These are phyloP conservation scores for Kuschelorhynchus macadamiae DNA, from an alignment of 2,888 invertebrate genomes.

Conservation along the genomic window DNA sequence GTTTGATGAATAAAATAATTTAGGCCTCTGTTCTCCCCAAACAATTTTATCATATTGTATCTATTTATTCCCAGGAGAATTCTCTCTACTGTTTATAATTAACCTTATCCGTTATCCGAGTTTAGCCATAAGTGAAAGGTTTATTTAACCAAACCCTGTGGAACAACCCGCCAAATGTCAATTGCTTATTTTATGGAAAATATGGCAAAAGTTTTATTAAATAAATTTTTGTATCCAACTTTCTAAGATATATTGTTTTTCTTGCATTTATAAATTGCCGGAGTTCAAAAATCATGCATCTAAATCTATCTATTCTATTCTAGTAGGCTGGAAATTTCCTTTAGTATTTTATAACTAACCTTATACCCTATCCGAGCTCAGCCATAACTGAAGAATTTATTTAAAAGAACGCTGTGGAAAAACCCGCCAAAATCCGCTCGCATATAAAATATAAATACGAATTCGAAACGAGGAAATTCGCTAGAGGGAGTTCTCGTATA, in stretches of 20 bases:
- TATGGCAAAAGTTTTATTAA: too few relatives aligned
- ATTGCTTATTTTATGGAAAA: too few relatives aligned
- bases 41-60: too few relatives aligned
- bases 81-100: background rate
- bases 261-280: too few relatives aligned
- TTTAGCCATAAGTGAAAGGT: constrained; percentile 6
- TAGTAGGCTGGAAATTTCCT: background rate
- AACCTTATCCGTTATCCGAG: constrained; percentile 18
- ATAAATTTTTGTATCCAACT: too few relatives aligned
- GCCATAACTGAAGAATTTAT: constrained; percentile 10
- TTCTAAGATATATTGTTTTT: too few relatives aligned
- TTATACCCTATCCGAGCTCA: constrained; percentile 17
- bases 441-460: constrained; percentile 1
- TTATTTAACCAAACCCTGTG: background rate
- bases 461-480: background rate
- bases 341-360: constrained; percentile 11
- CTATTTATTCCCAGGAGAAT: too few relatives aligned
- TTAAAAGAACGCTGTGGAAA: background rate
- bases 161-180: constrained; percentile 30
- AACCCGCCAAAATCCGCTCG: constrained; percentile 30
- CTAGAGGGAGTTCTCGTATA: constrained; percentile 9
- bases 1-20: too few relatives aligned
- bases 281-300: too few relatives aligned
- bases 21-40: too few relatives aligned
- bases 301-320: constrained; percentile 1